These are phyloP conservation scores for Hypselothyrea guttata DNA, from an alignment of 2,888 invertebrate species.

Conservation along the genomic window DNA sequence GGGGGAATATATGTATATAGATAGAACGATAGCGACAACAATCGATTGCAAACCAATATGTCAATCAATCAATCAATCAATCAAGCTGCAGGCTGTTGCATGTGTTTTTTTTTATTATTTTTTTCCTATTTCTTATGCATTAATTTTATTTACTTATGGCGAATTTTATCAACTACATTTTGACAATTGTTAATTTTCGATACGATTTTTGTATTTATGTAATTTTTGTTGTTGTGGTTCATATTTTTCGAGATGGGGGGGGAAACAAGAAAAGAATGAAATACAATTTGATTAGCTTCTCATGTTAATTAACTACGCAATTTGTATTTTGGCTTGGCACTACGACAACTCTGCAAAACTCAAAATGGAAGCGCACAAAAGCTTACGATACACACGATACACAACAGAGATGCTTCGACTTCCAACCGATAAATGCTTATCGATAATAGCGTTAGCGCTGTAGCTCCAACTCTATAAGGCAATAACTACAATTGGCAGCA, in stretches of 20 bases:
- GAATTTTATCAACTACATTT: constrained; percentile 69
- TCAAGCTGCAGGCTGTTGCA: constrained; percentile 66
- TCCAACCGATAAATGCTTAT: constrained; percentile 3
- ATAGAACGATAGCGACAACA: constrained; percentile 50
- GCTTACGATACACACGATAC: constrained; percentile 1
- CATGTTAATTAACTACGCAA: constrained; percentile 57
- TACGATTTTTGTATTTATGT: constrained; percentile 16
- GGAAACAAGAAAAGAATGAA: constrained; percentile 73
- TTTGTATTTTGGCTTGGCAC: constrained; percentile 54
- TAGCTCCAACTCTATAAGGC: constrained; percentile 36
- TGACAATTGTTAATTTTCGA: constrained; percentile 37
- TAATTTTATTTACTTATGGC: constrained; percentile 56
- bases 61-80: constrained; percentile 65
- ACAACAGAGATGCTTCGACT: constrained; percentile 36
- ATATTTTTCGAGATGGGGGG: constrained; percentile 31
- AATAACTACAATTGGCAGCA: constrained; percentile 16
- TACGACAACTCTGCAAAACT: constrained; percentile 42
- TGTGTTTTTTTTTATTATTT: too few species aligned
- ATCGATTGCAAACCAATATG: constrained; percentile 55
- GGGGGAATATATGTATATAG: constrained; percentile 42
- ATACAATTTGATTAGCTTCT: constrained; percentile 70
- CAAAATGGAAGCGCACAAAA: constrained; percentile 31
- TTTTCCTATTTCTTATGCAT: constrained; percentile 61
- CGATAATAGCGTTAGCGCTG: constrained; percentile 40
- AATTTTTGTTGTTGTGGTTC: constrained; percentile 26